Conservation (phyloP, 2,888 invertebrate species). For the Liodrosophila aerea region DNA sequence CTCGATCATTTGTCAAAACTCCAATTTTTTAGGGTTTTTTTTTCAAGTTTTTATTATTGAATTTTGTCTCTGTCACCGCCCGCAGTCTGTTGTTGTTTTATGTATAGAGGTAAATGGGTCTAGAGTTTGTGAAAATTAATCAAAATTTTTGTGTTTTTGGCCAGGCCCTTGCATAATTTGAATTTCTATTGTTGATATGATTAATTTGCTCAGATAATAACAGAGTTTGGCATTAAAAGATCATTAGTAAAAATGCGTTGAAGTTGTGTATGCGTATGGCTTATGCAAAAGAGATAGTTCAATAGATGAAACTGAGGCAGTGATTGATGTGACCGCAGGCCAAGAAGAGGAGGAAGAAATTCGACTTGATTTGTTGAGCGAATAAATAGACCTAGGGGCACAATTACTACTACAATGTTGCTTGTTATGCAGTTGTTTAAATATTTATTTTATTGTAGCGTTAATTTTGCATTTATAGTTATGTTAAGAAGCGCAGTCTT, state of each 20-base stretch:
- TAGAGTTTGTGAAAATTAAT: conserved; percentile 38
- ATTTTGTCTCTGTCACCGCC: conserved; percentile 43
- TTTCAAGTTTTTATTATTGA: conserved; percentile 6
- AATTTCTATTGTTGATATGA: conserved; percentile 42
- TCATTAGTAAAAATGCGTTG: conserved; percentile 32
- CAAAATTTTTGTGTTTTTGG: conserved; percentile 17
- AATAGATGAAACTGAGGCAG: conserved; percentile 4
- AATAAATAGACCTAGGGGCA: background rate
- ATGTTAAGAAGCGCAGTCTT: too few relatives aligned
- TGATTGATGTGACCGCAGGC: conserved; percentile 11
- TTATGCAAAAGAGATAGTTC: conserved; percentile 31
- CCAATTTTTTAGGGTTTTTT: conserved; percentile 9
- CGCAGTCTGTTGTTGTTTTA: conserved; percentile 22
- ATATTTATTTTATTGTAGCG: too few relatives aligned
- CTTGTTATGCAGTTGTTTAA: conserved; percentile 32
- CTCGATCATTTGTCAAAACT: conserved; percentile 52
- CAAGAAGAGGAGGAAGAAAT: background rate
- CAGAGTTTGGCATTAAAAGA: conserved; percentile 35
- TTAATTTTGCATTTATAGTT: conserved; percentile 23
- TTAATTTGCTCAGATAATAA: conserved; percentile 54
- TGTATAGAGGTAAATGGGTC: conserved; percentile 16
- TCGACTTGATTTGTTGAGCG: background rate
- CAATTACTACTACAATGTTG: background rate
- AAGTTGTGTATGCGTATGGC: conserved; percentile 22
- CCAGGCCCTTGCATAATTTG: conserved; percentile 38